Evolutionary conservation across 1,140 invertebrate species (phyloP), one percentile per base, ranked within the genome.

Genomic region (Orussus abietinus): DNA sequence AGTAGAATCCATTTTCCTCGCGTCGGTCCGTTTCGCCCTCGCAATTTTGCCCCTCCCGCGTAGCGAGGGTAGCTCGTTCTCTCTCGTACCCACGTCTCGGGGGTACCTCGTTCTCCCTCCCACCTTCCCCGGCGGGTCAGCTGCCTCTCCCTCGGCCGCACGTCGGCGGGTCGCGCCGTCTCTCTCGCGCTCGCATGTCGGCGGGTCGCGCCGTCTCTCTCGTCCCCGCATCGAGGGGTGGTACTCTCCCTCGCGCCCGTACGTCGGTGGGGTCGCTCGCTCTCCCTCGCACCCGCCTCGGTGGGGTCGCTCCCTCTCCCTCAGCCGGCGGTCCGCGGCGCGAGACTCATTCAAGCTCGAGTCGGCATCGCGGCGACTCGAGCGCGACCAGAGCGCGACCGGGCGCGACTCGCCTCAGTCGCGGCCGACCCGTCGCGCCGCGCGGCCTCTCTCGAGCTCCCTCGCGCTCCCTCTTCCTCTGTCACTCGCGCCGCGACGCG

Each of bases 271-370:
- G 33, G 56, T 62, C 52, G 34, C 32, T 34, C 20, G 14, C 31
- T 32, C 34, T 34, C 32, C 31, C 37, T 33, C 19, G 29, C 14
- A 13, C 31, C 31, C 31, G 21, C 29, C 20, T 42, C 38, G 25
- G n/a, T 25, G 6, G 22, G 6, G 22, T 25, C 22, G 6, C 6
- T 25, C 22, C n/a, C 22, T 25, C 22, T 25, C 22, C 6, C 22
- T 25, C 22, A n/a, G 22, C 31, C 33, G n/a, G 5, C 12, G 5
- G 33, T 9, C 17, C 33, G 33, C n/a, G 12, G 11, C 28, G 34
- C 35, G 30, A 39, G 42, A 53, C 57, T 68, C 65, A 68, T 68
- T 66, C 64, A 68, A 67, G 61, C 59, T 62, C 58, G 52, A 57
- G 13, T 9, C 9, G 30, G 6, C 6, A n/a, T n/a, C n/a, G n/a